phyloP scores from a whole-genome alignment of 2,888 invertebrate species.

The Melinaea menophilus region DNA sequence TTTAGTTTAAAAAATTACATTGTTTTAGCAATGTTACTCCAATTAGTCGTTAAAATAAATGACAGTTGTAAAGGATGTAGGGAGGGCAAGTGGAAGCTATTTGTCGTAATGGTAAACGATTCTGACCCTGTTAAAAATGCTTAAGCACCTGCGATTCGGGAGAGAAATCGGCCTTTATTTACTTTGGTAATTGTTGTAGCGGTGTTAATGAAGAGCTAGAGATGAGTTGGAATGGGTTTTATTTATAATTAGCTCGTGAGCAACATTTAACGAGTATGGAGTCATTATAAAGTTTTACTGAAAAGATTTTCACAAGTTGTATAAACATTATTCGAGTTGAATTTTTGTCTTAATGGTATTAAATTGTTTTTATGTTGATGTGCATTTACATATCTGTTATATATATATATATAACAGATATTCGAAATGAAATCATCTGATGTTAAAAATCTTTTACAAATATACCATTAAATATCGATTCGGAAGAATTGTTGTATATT shows the following conservation, averaged over 20 bases:
- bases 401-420: no score
- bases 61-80: background rate
- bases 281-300: no score
- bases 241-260: background rate
- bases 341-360: no score
- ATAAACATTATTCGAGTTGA: no score
- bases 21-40: background rate
- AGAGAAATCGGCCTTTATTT: conserved; percentile 10
- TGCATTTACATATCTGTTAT: no score
- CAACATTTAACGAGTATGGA: background rate
- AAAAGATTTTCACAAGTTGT: no score
- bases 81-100: conserved; percentile 2
- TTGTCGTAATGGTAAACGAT: background rate
- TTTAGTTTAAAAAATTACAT: background rate
- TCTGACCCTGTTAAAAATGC: conserved; percentile 5
- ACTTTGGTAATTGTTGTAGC: background rate
- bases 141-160: conserved; percentile 7
- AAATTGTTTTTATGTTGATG: no score
- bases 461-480: no score
- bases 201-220: background rate
- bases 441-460: no score
- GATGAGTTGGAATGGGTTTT: background rate
- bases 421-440: no score
- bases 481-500: no score
- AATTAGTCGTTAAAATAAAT: conserved; percentile 4